Percentiles rank a stretch among this genome's conserved stretches.
Evolutionary conservation across 2,797 vertebrate species (phyloP).

Genomic region (Gambelia wislizenii): DNA sequence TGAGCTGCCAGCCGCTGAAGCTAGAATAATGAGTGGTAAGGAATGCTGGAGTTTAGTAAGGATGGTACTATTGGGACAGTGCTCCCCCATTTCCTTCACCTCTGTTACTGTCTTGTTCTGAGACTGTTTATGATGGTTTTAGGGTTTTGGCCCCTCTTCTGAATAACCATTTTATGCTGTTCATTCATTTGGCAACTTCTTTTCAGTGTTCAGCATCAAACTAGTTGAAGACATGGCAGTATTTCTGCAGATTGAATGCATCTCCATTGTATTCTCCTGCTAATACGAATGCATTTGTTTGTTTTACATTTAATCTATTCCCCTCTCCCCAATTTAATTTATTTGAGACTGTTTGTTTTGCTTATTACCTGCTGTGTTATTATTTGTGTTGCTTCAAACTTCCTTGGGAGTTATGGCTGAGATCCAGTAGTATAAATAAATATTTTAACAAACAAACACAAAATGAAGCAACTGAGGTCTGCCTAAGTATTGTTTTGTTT

Average conservation of each 20-base stretch:
- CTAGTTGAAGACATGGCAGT: not conserved
- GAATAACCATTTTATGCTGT: not conserved
- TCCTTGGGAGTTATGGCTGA: not conserved
- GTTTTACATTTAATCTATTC: conserved; percentile 17
- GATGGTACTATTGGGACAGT: not conserved
- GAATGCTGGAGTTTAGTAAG: no score
- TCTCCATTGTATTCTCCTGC: conserved; percentile 1
- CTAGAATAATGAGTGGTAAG: no score
- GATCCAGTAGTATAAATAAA: not conserved
- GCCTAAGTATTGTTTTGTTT: not conserved
- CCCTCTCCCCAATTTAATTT: conserved; percentile 9
- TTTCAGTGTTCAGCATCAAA: not conserved
- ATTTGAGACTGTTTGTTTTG: conserved; percentile 26
- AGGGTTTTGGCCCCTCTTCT: not conserved
- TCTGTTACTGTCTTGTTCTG: no score
- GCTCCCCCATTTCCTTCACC: not conserved
- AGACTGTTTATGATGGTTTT: not conserved
- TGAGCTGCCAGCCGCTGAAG: no score
- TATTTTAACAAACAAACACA: conserved; percentile 8
- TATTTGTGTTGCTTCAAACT: conserved; percentile 1
- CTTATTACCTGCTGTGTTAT: conserved; percentile 15
- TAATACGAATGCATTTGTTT: not conserved
- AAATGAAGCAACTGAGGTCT: not conserved
- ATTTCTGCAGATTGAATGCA: conserved; percentile 1
- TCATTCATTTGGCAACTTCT: not conserved